Evolutionary conservation across 2,113 vertebrate genomes (phyloP).

Genomic region (Anseranas semipalmata): DNA sequence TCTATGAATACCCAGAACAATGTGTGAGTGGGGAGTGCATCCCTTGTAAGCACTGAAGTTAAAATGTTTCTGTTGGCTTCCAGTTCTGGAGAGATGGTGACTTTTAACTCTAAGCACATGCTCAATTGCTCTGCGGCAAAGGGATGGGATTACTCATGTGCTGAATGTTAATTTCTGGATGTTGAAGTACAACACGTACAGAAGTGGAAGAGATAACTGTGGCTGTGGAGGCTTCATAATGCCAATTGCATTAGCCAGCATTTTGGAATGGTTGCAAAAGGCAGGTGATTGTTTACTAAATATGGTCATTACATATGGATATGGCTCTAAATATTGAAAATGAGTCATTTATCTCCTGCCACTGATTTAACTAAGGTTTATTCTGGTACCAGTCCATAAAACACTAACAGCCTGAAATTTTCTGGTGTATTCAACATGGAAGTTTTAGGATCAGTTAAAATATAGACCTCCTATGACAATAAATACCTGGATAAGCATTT

Average conservation of each 20-base stretch:
- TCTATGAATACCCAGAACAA: background rate
- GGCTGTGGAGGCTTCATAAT: background rate
- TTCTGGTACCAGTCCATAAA: background rate
- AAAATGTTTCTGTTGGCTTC: constrained; percentile 40
- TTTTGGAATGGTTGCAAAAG: background rate
- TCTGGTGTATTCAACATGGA: background rate
- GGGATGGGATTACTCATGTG: background rate
- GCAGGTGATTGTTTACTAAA: background rate
- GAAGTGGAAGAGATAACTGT: background rate
- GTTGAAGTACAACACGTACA: background rate
- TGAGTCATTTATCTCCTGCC: background rate
- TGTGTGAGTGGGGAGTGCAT: background rate
- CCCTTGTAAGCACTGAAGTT: background rate
- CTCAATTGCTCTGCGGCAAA: background rate
- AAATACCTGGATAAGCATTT: constrained; percentile 78
- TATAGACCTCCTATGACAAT: constrained; percentile 53
- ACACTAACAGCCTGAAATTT: background rate
- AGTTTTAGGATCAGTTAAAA: constrained; percentile 54
- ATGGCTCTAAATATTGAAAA: background rate
- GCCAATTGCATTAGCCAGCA: background rate
- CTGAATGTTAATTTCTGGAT: background rate
- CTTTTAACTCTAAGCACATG: constrained; percentile 32
- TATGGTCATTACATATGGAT: background rate
- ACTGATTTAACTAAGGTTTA: background rate
- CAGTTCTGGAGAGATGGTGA: background rate